These are phyloP conservation scores for Orthonychiurus folsomi DNA, from an alignment of 2,888 invertebrate genomes.

Conservation along the genomic window DNA sequence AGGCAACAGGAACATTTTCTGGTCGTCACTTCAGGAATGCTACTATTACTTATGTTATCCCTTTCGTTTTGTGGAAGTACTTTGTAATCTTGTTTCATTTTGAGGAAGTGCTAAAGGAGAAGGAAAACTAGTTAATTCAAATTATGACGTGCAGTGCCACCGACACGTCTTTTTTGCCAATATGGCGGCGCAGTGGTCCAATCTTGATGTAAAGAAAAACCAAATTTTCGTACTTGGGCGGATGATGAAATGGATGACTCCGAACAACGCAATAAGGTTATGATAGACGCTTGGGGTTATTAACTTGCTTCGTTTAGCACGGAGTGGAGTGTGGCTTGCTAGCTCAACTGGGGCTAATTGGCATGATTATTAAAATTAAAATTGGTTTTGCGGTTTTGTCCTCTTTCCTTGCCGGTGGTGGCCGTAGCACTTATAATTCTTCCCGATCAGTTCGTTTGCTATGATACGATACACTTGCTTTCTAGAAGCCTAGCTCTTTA, in stretches of 20 bases:
- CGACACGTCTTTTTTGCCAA: background rate
- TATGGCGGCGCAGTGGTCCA: background rate
- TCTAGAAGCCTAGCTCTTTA: too few species aligned
- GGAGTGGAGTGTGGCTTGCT: too few species aligned
- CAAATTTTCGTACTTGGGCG: background rate
- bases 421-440: background rate
- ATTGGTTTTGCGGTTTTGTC: background rate
- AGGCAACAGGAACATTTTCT: slow-evolving; percentile 4
- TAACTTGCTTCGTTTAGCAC: too few species aligned
- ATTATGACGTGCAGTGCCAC: background rate
- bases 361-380: background rate
- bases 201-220: background rate
- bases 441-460: background rate
- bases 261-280: background rate
- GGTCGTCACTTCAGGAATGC: background rate
- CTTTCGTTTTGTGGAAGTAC: slow-evolving; percentile 10
- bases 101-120: background rate
- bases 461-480: too few species aligned
- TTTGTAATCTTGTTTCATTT: slow-evolving; percentile 10
- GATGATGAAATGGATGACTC: background rate
- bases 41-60: background rate
- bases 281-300: background rate
- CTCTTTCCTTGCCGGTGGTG: background rate
- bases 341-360: background rate
- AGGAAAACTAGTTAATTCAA: too few species aligned